A percentile compares a stretch with the other conserved stretches of the same genome.
Evolutionary conservation across 2,888 invertebrate species (phyloP).

Genomic region (Glaucopsyche alexis): DNA sequence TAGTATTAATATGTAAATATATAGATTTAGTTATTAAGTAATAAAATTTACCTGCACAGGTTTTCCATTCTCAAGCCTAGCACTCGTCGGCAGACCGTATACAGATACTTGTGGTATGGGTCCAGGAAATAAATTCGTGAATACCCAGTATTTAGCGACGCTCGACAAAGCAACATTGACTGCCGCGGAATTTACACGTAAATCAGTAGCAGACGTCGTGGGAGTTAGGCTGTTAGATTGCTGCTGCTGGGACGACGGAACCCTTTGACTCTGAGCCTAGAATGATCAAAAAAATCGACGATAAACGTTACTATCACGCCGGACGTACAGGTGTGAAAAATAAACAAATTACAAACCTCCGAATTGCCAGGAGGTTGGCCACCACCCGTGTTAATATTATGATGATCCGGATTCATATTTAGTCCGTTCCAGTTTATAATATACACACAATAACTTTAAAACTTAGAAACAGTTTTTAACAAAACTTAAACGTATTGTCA

Average conservation of each 20-base stretch:
- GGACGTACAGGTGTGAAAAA: conserved; percentile 35
- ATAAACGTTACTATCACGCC: conserved; percentile 45
- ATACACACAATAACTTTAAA: conserved; percentile 56
- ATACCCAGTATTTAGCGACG: conserved; percentile 91
- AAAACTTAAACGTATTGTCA: conserved; percentile 76
- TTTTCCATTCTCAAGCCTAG: conserved; percentile 82
- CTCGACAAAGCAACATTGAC: conserved; percentile 86
- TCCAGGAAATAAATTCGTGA: conserved; percentile 89
- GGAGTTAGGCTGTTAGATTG: conserved; percentile 64
- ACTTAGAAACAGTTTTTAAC: conserved; percentile 65
- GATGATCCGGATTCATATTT: conserved; percentile 76
- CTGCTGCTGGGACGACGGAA: conserved; percentile 58
- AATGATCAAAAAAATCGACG: conserved; percentile 46
- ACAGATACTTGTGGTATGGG: conserved; percentile 88
- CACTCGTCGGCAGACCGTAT: conserved; percentile 82
- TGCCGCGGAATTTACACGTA: conserved; percentile 82
- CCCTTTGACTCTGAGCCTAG: conserved; percentile 66
- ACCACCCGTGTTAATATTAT: conserved; percentile 81
- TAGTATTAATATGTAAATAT: background rate
- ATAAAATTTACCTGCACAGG: conserved; percentile 75
- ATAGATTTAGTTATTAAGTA: background rate
- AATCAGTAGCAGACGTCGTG: conserved; percentile 81
- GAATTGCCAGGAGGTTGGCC: conserved; percentile 78
- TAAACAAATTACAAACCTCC: conserved; percentile 67
- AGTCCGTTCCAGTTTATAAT: conserved; percentile 51